phyloP scores from a whole-genome alignment of 2,113 vertebrate genomes.

The Odocoileus hemionus region DNA sequence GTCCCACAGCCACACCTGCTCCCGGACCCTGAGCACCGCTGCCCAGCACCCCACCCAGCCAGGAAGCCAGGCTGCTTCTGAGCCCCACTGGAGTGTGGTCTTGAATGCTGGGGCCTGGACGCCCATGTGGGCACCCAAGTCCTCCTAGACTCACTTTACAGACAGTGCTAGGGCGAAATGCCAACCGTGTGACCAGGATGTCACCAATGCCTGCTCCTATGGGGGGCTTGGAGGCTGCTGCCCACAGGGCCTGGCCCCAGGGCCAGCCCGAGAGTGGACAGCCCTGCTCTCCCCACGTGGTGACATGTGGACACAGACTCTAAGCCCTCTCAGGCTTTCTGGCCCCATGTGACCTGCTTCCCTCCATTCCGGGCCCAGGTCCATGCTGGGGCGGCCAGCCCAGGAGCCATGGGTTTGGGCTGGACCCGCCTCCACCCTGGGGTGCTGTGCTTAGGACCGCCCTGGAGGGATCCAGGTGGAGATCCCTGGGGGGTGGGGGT shows the following conservation, averaged over 20 bases:
- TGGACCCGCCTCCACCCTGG: fast-evolving
- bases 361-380: not conserved
- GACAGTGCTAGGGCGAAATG: not conserved
- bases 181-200: not conserved
- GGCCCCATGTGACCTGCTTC: fast-evolving
- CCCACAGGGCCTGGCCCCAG: not conserved
- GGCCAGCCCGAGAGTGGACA: not conserved
- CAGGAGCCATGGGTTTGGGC: fast-evolving
- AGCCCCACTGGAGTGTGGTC: not conserved
- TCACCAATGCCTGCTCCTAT: not conserved
- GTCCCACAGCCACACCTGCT: not conserved
- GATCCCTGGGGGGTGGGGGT: too few relatives aligned
- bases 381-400: fast-evolving
- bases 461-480: not conserved
- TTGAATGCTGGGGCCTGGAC: not conserved
- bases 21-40: not conserved
- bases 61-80: not conserved
- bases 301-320: not conserved
- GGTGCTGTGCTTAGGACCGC: not conserved
- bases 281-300: too few relatives aligned
- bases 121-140: too few relatives aligned
- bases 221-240: too few relatives aligned
- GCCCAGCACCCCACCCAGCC: not conserved
- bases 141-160: not conserved
- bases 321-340: not conserved